phyloP scores from a whole-genome alignment of 2,888 invertebrate species.

The Lordiphosa andalusiaca region DNA sequence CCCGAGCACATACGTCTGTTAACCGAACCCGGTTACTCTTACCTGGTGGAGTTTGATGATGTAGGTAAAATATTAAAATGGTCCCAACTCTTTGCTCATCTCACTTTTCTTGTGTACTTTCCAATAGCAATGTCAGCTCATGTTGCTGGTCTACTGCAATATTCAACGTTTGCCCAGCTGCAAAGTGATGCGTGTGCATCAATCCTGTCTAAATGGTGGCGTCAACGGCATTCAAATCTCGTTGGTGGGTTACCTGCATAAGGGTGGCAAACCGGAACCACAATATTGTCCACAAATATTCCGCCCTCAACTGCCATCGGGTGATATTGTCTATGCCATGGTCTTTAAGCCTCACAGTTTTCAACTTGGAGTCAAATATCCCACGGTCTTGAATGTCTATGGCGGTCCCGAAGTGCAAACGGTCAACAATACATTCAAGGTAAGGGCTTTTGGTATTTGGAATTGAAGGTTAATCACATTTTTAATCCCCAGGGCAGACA shows the following conservation, averaged over 20 bases:
- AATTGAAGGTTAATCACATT: not conserved
- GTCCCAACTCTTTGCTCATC: not conserved
- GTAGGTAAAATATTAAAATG: slow-evolving; percentile 78
- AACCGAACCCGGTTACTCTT: slow-evolving; percentile 92
- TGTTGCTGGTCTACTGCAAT: slow-evolving; percentile 91
- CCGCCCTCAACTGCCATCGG: slow-evolving; percentile 85
- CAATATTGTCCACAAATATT: slow-evolving; percentile 88
- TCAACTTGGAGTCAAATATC: slow-evolving; percentile 84
- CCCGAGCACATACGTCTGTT: slow-evolving; percentile 88
- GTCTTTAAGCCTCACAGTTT: slow-evolving; percentile 92
- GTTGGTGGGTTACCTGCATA: slow-evolving; percentile 87
- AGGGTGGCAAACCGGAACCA: slow-evolving; percentile 83
- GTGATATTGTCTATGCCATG: slow-evolving; percentile 90
- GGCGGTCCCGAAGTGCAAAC: slow-evolving; percentile 99
- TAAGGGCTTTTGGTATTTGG: slow-evolving; percentile 72
- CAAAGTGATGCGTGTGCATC: slow-evolving; percentile 86
- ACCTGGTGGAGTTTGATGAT: slow-evolving; percentile 89
- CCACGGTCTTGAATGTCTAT: slow-evolving; percentile 97
- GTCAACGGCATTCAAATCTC: slow-evolving; percentile 86
- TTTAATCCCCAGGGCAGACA: slow-evolving; percentile 87
- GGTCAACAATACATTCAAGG: slow-evolving; percentile 97
- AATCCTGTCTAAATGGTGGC: slow-evolving; percentile 83
- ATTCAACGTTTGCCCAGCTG: slow-evolving; percentile 90
- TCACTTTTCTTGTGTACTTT: slow-evolving; percentile 39
- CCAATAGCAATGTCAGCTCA: slow-evolving; percentile 87